Percentiles rank a stretch among this genome's conserved stretches.
phyloP scores from a whole-genome alignment of 2,888 invertebrate species.

The Machimus rusticus region DNA sequence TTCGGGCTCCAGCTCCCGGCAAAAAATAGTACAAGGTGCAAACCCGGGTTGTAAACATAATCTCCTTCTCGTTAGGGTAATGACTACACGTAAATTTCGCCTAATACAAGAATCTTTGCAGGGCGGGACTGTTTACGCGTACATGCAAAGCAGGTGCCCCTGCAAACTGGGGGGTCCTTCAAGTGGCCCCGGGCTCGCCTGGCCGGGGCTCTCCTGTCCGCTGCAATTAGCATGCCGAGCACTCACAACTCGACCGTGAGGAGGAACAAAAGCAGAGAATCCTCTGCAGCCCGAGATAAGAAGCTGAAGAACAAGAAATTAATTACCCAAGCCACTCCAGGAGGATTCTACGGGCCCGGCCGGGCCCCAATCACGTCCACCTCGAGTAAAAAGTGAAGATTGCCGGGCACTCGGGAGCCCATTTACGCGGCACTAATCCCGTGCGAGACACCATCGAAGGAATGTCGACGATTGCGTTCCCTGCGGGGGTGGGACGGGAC shows the following conservation, averaged over 20 bases:
- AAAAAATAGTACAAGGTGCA: background rate
- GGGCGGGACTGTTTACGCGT: background rate
- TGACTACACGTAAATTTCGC: conserved; percentile 3
- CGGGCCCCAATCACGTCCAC: background rate
- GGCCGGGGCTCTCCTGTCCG: background rate
- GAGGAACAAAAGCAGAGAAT: background rate
- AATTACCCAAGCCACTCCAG: background rate
- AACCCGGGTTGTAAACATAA: conserved; percentile 8
- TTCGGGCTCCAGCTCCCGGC: background rate
- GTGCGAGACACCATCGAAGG: background rate
- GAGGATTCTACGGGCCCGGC: background rate
- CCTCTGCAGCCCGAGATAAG: background rate
- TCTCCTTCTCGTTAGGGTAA: conserved; percentile 5
- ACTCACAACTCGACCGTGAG: background rate
- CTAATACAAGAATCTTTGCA: background rate
- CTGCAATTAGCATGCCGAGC: background rate
- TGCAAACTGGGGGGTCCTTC: background rate
- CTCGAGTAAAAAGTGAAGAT: background rate
- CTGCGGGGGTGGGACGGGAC: background rate
- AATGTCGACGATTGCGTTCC: background rate
- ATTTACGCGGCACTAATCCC: background rate
- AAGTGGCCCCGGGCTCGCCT: background rate
- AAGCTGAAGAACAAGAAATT: background rate
- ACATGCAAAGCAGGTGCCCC: background rate
- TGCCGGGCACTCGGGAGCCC: background rate